Percentiles rank a stretch among this genome's conserved stretches.
Evolutionary conservation across 1,140 invertebrate species (phyloP).

Genomic region (Microvelia longipes): DNA sequence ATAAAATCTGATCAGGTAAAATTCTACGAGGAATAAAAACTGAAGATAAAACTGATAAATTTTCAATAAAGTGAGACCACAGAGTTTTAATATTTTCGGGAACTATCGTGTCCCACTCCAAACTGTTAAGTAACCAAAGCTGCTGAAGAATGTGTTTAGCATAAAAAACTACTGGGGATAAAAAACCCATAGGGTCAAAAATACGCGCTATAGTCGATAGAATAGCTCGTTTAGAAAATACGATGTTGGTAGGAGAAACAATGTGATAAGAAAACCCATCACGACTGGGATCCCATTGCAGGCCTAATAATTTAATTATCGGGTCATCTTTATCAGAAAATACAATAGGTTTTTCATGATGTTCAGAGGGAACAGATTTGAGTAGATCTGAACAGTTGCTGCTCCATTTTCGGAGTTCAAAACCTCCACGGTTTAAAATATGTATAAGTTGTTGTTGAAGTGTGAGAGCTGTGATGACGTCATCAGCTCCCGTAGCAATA

Average conservation of each 20-base stretch:
- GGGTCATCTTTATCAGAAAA: background rate
- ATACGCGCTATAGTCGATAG: slow-evolving; percentile 26
- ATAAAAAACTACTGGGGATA: slow-evolving; percentile 24
- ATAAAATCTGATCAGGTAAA: background rate
- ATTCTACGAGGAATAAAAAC: slow-evolving; percentile 6
- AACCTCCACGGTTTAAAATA: slow-evolving; percentile 14
- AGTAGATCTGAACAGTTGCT: slow-evolving; percentile 3
- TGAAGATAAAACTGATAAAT: background rate
- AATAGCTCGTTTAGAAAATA: slow-evolving; percentile 23
- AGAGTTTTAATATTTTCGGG: slow-evolving; percentile 14
- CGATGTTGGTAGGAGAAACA: background rate
- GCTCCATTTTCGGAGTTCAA: slow-evolving; percentile 16
- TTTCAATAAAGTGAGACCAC: slow-evolving; percentile 14
- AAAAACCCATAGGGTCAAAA: slow-evolving; percentile 31
- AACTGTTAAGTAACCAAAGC: slow-evolving; percentile 14
- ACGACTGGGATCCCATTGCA: slow-evolving; percentile 14
- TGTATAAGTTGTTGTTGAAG: slow-evolving; percentile 12
- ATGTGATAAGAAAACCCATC: slow-evolving; percentile 11
- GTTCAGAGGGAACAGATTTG: background rate
- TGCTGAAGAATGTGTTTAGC: slow-evolving; percentile 23
- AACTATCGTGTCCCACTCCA: slow-evolving; percentile 21
- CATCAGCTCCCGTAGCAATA: slow-evolving; percentile 25
- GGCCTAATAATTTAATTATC: slow-evolving; percentile 11
- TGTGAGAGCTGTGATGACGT: slow-evolving; percentile 13
- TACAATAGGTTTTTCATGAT: background rate